Evolutionary conservation across 2,888 invertebrate species (phyloP), one percentile per base, ranked within the genome.

Genomic region (Eristalis intricaria): DNA sequence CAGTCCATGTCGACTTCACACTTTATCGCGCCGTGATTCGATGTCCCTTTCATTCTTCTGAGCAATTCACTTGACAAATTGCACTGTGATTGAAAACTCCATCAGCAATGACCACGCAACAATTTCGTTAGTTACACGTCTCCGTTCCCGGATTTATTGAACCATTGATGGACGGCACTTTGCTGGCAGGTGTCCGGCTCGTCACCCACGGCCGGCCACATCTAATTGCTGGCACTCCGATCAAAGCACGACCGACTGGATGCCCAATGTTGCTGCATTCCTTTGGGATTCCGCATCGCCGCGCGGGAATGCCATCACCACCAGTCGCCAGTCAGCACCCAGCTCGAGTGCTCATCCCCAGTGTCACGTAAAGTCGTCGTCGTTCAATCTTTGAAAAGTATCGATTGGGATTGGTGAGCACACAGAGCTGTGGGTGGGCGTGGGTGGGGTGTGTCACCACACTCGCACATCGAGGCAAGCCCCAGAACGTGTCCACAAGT

Each of bases 361-460:
- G 23, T 60, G 60, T 70, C 70, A 70, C 70, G 70, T 70, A 70
- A 69, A 58, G 60, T 35, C 7, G 60, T 35, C 7, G 38, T 23
- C 11, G 22, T 70, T 70, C 70, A 70, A 70, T 70, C 60, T 60
- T 60, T 70, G 38, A 70, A 40, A 70, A 70, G 60, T 60, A 70
- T 60, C 70, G 70, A 70, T 70, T 40, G 70, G 15, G 26, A 38
- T 60, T 40, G n/a, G 26, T 38, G 35, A 70, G 70, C 60, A 38
- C 38, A 15, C 23, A 32, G 26, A 26, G 23, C 69, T 50, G 19
- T 2, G 8, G 2, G 50, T 10, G 19, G 2, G 19, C 1, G 19
- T 50, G 43, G 19, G n/a, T 15, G 15, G 19, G 0, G 7, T 50
- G 50, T 50, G 50, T 43, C 22, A 56, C 56, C 35, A 50, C 65